Evolutionary conservation across 2,797 vertebrate genomes (phyloP), one percentile per base, ranked within the genome.

Genomic region (Enoplosus armatus): DNA sequence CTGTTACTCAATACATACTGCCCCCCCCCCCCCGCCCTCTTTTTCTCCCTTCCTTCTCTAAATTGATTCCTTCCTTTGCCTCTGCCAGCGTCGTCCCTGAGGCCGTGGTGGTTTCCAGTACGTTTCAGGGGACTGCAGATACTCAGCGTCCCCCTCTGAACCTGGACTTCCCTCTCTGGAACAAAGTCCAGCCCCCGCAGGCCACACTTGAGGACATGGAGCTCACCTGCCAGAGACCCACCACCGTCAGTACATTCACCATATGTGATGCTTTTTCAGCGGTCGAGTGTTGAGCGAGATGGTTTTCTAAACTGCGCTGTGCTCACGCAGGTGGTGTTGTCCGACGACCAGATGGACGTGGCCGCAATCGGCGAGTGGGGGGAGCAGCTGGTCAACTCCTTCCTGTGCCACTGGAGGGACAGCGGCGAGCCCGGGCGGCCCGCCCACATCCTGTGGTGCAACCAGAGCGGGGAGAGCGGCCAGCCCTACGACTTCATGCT

Each of bases 401-500:
- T 95, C 93, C 92, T 96, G 68, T 87, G 85, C 35, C 82, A 94
- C 80, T 96, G 95, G 95, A 88, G 85, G 37, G 94, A 95, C 77
- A 63, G 90, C 12, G 24, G 60, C 0, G 86, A 79, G 26, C 71
- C 87, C 0, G 51, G 66, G 0, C 81, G 93, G 0, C 95, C 95
- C 29, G 1, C 62, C 0, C 71, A 90, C 0, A 35, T 96, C 68
- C 70, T 83, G 72, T 96, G 96, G 96, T 95, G 91, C 83, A 96
- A 96, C 26, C 82, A 92, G 78, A 82, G 67, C 0, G 94, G 94
- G 0, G 95, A 96, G 85, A 96, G 90, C 0, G 95, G 95, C 24
- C 92, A 91, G 58, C 94, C 96, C 1, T 96, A 93, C 54, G 96
- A 96, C 85, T 96, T 96, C 73, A 93, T 78, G 71, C 87, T 96